Base-by-base conservation (phyloP, 2,113 vertebrate species). In the Hyaena hyaena region DNA sequence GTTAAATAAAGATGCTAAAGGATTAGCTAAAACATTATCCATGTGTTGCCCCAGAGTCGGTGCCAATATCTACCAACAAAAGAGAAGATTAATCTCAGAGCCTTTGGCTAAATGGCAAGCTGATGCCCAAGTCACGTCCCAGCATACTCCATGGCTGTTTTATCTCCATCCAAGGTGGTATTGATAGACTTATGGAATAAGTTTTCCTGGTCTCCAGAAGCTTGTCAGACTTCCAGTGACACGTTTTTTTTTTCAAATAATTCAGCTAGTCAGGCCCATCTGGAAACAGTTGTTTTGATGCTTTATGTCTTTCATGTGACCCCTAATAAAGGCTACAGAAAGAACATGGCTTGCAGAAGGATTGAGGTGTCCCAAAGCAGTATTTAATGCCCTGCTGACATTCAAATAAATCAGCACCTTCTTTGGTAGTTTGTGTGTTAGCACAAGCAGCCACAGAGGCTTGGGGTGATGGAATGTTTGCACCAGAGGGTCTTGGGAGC, bases 281-380 rank as follows among this genome's bases (percentile, higher is more conserved):
- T 98, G 98, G 96, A 98, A 98, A 58, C 6, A 50, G 79, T 98
- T 98, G 94, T 97, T 97, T 96, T 83, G 90, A 94, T 97, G 77
- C 90, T 76, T 96, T 63, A 83, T 96, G 88, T 93, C 71, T 98
- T 97, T 98, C 88, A 87, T 61, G 8, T 97, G 96, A 95, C 76
- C 85, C 77, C 31, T 94, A 73, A 53, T 88, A 96, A 97, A 95
- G 82, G 63, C 85, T 88, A 11, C 93, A 96, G 97, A 93, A 88
- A 92, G 88, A 95, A 95, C 96, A 63, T 76, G 48, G 83, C 89
- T 91, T 96, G 53, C 58, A 96, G 95, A 84, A 97, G 96, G 88
- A 82, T 19, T 31, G 55, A 95, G 48, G 79, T 43, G 12, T 93
- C 88, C 93, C 85, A 91, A 93, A 92, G 90, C 76, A 65, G 69